Evolutionary conservation across 2,888 invertebrate genomes (phyloP).

Genomic region (Habrosyne pyritoides): DNA sequence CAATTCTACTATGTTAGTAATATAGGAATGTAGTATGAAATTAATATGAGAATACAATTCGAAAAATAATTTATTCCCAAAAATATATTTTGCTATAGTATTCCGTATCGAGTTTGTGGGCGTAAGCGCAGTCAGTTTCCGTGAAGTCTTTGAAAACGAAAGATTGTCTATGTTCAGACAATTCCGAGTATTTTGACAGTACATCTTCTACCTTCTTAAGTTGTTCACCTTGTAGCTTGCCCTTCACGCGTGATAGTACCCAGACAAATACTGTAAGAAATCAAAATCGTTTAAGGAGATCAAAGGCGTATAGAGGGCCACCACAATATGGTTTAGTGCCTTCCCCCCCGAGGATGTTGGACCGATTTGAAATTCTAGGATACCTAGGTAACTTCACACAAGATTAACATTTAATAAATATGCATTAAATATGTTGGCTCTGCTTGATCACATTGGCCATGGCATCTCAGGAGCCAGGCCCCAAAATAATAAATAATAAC

Average conservation of each 20-base stretch:
- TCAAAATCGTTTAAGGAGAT: background rate
- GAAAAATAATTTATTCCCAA: constrained; percentile 44
- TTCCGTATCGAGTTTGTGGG: constrained; percentile 57
- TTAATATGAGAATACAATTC: constrained; percentile 12
- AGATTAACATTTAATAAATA: too few relatives aligned
- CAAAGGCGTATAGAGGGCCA: too few relatives aligned
- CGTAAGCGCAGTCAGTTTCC: constrained; percentile 55
- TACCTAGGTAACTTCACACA: too few relatives aligned
- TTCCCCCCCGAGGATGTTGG: too few relatives aligned
- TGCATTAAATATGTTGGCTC: too few relatives aligned
- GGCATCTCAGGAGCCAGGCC: too few relatives aligned
- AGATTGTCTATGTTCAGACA: constrained; percentile 59
- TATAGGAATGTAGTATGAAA: too few relatives aligned
- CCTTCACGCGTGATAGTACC: constrained; percentile 65
- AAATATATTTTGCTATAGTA: constrained; percentile 72
- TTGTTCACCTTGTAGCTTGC: constrained; percentile 56
- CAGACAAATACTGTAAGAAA: constrained; percentile 69
- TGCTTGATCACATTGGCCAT: too few relatives aligned
- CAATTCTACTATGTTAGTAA: too few relatives aligned
- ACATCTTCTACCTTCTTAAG: constrained; percentile 62
- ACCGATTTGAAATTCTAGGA: too few relatives aligned
- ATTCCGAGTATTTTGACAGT: constrained; percentile 64
- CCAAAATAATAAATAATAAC: too few relatives aligned
- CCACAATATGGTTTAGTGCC: too few relatives aligned
- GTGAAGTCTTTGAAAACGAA: constrained; percentile 71